These are phyloP conservation scores for Ariolimax columbianus DNA, from an alignment of 2,888 invertebrate genomes.

Conservation along the genomic window DNA sequence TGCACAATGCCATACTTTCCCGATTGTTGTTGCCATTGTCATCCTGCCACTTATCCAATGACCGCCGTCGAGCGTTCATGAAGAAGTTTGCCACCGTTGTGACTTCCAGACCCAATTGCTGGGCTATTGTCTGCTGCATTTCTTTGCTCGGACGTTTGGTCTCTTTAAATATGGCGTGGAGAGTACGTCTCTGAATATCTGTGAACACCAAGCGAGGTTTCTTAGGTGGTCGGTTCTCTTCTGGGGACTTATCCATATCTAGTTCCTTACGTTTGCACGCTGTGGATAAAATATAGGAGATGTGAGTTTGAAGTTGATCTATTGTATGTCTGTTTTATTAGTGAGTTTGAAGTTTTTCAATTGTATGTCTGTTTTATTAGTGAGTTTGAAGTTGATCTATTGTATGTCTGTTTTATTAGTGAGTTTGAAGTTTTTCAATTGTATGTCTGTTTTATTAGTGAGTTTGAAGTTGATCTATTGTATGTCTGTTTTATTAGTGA, in stretches of 20 bases:
- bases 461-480: no score
- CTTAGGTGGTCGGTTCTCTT: constrained; percentile 87
- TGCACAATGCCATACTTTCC: constrained; percentile 66
- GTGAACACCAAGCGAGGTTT: constrained; percentile 99
- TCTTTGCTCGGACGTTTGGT: constrained; percentile 99
- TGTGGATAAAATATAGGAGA: constrained; percentile 76
- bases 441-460: no score
- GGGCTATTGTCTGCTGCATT: constrained; percentile 99
- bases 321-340: no score
- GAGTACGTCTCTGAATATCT: constrained; percentile 99
- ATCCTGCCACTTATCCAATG: constrained; percentile 93
- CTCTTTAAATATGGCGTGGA: constrained; percentile 99
- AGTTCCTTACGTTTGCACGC: constrained; percentile 85
- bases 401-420: no score
- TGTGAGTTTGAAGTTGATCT: no score
- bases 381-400: no score
- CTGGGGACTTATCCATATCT: constrained; percentile 69
- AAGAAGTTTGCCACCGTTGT: constrained; percentile 99
- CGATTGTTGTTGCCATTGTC: constrained; percentile 86
- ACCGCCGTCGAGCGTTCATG: constrained; percentile 97
- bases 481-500: no score
- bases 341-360: no score
- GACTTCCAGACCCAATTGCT: constrained; percentile 96
- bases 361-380: no score
- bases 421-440: no score